Conservation (phyloP, 2,113 vertebrate genomes). For the Nycticorax nycticorax region DNA sequence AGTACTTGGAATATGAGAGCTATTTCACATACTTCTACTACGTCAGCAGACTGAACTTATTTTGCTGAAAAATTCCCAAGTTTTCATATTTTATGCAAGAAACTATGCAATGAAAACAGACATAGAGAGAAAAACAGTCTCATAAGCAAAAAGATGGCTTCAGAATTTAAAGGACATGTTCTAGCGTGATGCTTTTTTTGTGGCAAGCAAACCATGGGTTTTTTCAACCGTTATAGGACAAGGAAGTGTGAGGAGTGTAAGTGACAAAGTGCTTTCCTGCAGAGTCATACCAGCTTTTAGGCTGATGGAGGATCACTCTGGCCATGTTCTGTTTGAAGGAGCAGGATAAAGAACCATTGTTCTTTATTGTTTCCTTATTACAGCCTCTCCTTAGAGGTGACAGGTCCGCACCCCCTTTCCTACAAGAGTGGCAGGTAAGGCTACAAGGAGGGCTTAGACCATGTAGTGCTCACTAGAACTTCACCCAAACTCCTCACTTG, state of each 20-base stretch:
- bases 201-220: not conserved
- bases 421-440: not conserved
- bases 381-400: not conserved
- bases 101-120: not conserved
- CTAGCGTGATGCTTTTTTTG: not conserved
- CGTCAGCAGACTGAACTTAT: not conserved
- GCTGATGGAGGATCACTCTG: not conserved
- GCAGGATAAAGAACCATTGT: not conserved
- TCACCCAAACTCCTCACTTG: not conserved
- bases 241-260: not conserved
- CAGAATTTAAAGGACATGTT: not conserved
- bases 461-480: not conserved
- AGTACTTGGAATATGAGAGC: not conserved
- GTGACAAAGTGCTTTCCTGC: not conserved
- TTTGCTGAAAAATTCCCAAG: not conserved
- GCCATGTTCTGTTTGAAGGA: not conserved
- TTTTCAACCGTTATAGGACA: not conserved
- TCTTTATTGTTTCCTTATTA: not conserved
- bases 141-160: not conserved
- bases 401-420: not conserved
- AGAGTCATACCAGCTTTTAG: not conserved
- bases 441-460: not conserved
- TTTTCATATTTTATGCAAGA: not conserved
- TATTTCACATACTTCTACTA: not conserved
- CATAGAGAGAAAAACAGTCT: not conserved